Conservation (phyloP, 2,888 invertebrate species). For the Hydrotaea diabolus region DNA sequence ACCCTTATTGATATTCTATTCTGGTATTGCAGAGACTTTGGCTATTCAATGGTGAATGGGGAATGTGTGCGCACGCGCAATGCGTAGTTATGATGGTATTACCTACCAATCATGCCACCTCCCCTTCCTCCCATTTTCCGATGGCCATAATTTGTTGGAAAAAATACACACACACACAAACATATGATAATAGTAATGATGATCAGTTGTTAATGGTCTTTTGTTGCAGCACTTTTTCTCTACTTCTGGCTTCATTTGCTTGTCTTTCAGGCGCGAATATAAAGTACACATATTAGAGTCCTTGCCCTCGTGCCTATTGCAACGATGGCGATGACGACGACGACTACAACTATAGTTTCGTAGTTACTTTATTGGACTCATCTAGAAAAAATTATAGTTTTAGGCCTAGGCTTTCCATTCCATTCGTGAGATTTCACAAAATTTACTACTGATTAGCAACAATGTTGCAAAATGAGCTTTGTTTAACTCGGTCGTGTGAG, state of each 20-base stretch:
- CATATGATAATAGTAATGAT: slow-evolving; percentile 36
- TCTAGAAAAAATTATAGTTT: slow-evolving; percentile 45
- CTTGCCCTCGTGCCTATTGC: slow-evolving; percentile 16
- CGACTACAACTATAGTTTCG: not conserved
- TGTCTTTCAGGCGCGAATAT: slow-evolving; percentile 35
- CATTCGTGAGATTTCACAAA: not conserved
- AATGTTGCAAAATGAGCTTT: slow-evolving; percentile 32
- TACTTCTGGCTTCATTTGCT: not conserved
- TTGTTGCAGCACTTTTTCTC: slow-evolving; percentile 7
- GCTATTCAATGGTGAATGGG: not conserved
- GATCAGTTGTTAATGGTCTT: slow-evolving; percentile 43
- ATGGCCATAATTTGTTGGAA: not conserved
- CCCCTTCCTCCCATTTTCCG: not conserved
- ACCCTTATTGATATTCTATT: slow-evolving; percentile 56
- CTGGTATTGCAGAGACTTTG: slow-evolving; percentile 41
- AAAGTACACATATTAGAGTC: not conserved
- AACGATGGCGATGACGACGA: not conserved
- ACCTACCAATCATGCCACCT: not conserved
- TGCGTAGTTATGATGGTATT: slow-evolving; percentile 41
- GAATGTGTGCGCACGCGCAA: slow-evolving; percentile 23
- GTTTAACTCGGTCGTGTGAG: not conserved
- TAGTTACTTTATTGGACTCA: not conserved
- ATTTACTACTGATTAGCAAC: slow-evolving; percentile 50
- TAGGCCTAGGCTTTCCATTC: not conserved
- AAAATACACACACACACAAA: too few relatives aligned